Evolutionary conservation across 2,797 vertebrate species (phyloP), one percentile per base, ranked within the genome.

Genomic region (Sylvia borin): DNA sequence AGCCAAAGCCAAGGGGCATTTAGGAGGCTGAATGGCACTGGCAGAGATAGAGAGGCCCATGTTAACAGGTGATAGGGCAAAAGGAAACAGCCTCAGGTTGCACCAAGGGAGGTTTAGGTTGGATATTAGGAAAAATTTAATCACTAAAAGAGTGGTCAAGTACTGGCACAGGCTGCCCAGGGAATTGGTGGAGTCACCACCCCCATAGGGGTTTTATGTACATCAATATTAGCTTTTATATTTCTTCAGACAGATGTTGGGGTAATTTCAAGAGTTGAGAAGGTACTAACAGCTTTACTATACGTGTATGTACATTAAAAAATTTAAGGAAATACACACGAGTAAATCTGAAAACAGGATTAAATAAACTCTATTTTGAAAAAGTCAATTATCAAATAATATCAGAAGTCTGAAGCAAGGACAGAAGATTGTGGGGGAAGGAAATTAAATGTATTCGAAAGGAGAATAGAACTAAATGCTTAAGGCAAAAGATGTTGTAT

Each of bases 271-370:
- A 78, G 21, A 58, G 27, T 36, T 82, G 9, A 91, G n/a, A 66
- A 72, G 5, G 31, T 80, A 40, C 24, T 66, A 55, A 42, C 10
- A 7, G 7, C 25, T 89, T 87, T 65, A 75, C 16, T 27, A 25
- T 8, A 31, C 2, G 3, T 4, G 2, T 7, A 3, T 11, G 4
- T 2, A 3, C 13, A 32, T 8, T 20, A 7, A 38, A 76, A 13
- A 25, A 3, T 3, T 42, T 5, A 47, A 65, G 5, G n/a, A 55
- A 67, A 51, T 21, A 76, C 10, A 61, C 7, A 55, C 11, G 16
- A 85, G 7, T 77, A 74, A 75, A 72, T 22, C 26, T 72, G 32
- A 83, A 83, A 90, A 81, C 14, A 71, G 8, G 16, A 77, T 61
- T 85, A 64, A 71, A 27, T 14, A 62, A 79, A 13, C 8, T 12